These are phyloP conservation scores for Callithrix jacchus DNA, from an alignment of 2,113 vertebrate genomes.

Conservation along the genomic window DNA sequence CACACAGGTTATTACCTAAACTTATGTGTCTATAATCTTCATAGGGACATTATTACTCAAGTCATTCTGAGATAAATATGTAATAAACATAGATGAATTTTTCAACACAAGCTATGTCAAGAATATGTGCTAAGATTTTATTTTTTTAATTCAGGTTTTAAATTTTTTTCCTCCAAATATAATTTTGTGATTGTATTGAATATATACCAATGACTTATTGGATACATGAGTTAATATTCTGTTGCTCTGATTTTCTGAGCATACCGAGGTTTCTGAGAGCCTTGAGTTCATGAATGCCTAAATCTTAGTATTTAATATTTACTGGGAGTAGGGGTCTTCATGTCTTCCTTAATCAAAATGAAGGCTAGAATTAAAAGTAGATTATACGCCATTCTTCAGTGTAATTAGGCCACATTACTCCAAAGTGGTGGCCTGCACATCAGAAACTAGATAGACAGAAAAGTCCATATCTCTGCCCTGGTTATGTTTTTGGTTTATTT, in stretches of 20 bases:
- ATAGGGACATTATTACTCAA: not conserved
- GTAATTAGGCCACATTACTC: not conserved
- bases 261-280: not conserved
- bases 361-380: not conserved
- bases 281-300: not conserved
- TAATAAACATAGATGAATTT: not conserved
- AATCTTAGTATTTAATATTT: not conserved
- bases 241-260: not conserved
- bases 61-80: not conserved
- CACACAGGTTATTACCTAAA: not conserved
- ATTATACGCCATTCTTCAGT: not conserved
- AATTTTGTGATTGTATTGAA: not conserved
- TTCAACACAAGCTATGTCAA: not conserved
- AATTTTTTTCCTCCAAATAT: not conserved
- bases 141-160: not conserved
- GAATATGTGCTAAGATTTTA: not conserved
- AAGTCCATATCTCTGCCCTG: not conserved
- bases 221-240: not conserved
- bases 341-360: not conserved
- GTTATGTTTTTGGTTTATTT: not conserved
- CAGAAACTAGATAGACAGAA: not conserved
- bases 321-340: not conserved
- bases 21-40: not conserved
- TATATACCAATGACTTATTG: not conserved
- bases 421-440: not conserved